These are phyloP conservation scores for Agrilus cyanescens DNA, from an alignment of 2,888 invertebrate genomes.

Conservation along the genomic window DNA sequence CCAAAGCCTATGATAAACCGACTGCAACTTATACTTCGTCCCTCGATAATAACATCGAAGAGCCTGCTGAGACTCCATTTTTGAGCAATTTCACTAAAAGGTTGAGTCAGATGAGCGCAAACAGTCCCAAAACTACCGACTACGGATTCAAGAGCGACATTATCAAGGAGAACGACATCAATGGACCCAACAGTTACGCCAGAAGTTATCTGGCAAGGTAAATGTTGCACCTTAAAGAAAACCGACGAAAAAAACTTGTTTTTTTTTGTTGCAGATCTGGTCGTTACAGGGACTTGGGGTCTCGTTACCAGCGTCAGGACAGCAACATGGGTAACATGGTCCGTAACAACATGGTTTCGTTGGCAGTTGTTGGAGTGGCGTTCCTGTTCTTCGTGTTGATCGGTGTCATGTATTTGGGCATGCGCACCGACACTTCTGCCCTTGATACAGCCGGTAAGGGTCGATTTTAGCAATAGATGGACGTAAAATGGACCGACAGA, in stretches of 20 bases:
- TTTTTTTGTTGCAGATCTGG: conserved; percentile 12
- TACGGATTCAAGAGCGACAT: conserved; percentile 28
- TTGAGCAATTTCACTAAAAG: conserved; percentile 58
- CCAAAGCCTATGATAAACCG: conserved; percentile 24
- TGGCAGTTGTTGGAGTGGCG: conserved; percentile 47
- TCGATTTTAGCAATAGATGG: conserved; percentile 1
- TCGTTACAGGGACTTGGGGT: conserved; percentile 23
- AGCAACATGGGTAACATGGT: conserved; percentile 32
- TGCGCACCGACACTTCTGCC: conserved; percentile 45
- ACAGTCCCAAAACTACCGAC: conserved; percentile 18
- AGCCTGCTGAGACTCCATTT: conserved; percentile 52
- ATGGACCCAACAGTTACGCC: conserved; percentile 22
- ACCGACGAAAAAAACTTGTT: background rate
- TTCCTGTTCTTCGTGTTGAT: conserved; percentile 54
- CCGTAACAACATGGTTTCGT: conserved; percentile 51
- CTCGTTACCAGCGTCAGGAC: conserved; percentile 23
- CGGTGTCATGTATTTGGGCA: conserved; percentile 56
- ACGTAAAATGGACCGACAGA: background rate
- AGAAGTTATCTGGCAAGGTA: conserved; percentile 17
- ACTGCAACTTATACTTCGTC: conserved; percentile 13
- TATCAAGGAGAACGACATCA: conserved; percentile 33
- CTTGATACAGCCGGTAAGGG: conserved; percentile 42
- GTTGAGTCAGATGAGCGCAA: conserved; percentile 34
- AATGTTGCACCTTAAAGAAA: conserved; percentile 3
- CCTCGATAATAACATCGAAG: conserved; percentile 11